phyloP scores from a whole-genome alignment of 2,797 vertebrate genomes.

The Columba guinea region DNA sequence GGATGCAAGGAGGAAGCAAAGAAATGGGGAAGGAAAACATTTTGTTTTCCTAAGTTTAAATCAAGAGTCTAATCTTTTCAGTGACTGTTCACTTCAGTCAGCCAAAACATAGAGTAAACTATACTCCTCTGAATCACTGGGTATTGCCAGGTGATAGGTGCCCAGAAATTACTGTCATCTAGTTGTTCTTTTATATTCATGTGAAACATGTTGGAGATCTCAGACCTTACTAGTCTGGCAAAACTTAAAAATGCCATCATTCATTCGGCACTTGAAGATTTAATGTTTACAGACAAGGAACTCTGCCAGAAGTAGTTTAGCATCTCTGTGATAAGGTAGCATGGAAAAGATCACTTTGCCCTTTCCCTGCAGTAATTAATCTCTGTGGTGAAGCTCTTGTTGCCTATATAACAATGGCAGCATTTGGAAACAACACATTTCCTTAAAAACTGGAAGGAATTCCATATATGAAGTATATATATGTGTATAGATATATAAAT shows the following conservation, averaged over 20 bases:
- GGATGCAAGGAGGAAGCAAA: not conserved
- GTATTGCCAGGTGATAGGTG: not conserved
- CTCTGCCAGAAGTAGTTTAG: not conserved
- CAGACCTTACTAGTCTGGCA: not conserved
- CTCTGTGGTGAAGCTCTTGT: not conserved
- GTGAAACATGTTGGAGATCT: not conserved
- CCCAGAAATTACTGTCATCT: not conserved
- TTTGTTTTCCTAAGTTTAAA: constrained; percentile 6
- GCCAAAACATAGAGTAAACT: not conserved
- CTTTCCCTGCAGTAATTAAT: not conserved
- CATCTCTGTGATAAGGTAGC: not conserved
- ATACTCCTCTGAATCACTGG: not conserved
- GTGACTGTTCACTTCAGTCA: not conserved
- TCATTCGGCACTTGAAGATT: not conserved
- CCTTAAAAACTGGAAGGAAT: not conserved
- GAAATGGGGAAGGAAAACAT: not conserved
- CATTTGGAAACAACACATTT: not conserved
- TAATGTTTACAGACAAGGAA: not conserved
- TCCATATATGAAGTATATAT: not conserved
- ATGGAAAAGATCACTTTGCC: not conserved
- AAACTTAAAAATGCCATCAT: not conserved
- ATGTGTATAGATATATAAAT: not conserved
- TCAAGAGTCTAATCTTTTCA: not conserved
- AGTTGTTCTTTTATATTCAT: not conserved
- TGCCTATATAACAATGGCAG: not conserved